These are phyloP conservation scores for Coelopa pilipes DNA, from an alignment of 2,888 invertebrate genomes.

Conservation along the genomic window DNA sequence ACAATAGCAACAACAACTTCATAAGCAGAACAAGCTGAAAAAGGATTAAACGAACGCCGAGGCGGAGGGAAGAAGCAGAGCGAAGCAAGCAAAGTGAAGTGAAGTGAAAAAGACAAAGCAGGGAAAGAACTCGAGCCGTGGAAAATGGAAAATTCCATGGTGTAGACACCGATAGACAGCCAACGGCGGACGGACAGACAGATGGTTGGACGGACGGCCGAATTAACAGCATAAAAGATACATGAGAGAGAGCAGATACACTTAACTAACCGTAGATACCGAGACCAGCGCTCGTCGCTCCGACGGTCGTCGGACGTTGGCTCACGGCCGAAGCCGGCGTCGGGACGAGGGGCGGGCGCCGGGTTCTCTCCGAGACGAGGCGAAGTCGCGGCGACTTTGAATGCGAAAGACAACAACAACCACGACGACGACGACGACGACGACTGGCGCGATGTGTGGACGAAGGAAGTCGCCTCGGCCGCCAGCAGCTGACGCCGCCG, in stretches of 20 bases:
- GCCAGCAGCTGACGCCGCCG: not conserved
- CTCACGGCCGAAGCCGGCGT: not conserved
- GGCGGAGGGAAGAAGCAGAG: not conserved
- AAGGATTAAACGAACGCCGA: not conserved
- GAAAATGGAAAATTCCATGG: constrained; percentile 29
- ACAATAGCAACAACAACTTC: not conserved
- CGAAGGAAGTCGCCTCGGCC: too few relatives aligned
- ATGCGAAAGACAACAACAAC: not conserved
- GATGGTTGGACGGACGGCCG: not conserved
- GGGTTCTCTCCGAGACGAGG: too few relatives aligned
- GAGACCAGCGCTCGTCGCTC: not conserved
- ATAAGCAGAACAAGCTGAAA: not conserved
- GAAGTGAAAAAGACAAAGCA: not conserved
- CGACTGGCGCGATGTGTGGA: not conserved
- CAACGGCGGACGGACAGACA: constrained; percentile 10
- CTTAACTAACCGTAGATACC: not conserved
- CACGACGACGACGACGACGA: not conserved
- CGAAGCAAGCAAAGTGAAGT: not conserved
- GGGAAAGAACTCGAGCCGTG: not conserved
- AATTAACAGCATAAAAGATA: constrained; percentile 11
- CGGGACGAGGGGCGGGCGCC: too few relatives aligned
- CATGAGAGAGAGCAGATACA: not conserved
- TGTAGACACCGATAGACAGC: constrained; percentile 11
- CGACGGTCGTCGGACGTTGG: not conserved
- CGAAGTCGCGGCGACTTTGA: too few relatives aligned